These are phyloP conservation scores for Congeria kusceri DNA, from an alignment of 2,888 invertebrate species.

Conservation along the genomic window DNA sequence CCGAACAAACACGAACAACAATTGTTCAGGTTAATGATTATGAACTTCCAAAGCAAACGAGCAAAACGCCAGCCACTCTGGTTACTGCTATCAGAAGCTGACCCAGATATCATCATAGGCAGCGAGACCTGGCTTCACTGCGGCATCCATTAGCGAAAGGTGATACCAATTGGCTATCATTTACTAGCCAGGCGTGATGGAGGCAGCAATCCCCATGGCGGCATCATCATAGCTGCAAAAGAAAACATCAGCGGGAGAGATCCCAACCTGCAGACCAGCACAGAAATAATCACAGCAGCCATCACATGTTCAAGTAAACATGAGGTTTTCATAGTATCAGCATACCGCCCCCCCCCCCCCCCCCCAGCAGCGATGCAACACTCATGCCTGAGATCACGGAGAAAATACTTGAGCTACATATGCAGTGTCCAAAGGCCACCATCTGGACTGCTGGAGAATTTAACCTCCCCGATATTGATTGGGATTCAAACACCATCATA, in stretches of 20 bases:
- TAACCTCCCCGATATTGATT: too few species aligned
- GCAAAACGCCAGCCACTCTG: neutral
- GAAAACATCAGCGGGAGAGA: too few species aligned
- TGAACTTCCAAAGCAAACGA: too few species aligned
- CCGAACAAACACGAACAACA: too few species aligned
- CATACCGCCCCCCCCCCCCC: constrained; percentile 16
- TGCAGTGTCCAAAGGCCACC: constrained; percentile 16
- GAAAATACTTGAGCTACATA: constrained; percentile 1
- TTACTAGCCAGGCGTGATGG: neutral
- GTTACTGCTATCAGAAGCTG: neutral
- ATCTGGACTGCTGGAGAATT: constrained; percentile 35
- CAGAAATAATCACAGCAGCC: constrained; percentile 11
- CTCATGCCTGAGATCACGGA: constrained; percentile 4
- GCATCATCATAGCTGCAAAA: too few species aligned
- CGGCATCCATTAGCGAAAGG: neutral
- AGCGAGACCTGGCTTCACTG: constrained; percentile 5
- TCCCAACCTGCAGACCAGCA: too few species aligned
- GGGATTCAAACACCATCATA: constrained; percentile 5
- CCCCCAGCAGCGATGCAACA: constrained; percentile 8
- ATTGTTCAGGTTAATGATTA: too few species aligned
- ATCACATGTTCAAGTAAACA: neutral
- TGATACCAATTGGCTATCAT: constrained; percentile 6
- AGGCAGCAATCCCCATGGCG: too few species aligned
- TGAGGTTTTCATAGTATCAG: neutral
- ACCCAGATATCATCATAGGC: neutral